A percentile compares a stretch with the other conserved stretches of the same genome.
Conservation (phyloP, 2,797 vertebrate species). For the Rhinoraja longicauda region DNA sequence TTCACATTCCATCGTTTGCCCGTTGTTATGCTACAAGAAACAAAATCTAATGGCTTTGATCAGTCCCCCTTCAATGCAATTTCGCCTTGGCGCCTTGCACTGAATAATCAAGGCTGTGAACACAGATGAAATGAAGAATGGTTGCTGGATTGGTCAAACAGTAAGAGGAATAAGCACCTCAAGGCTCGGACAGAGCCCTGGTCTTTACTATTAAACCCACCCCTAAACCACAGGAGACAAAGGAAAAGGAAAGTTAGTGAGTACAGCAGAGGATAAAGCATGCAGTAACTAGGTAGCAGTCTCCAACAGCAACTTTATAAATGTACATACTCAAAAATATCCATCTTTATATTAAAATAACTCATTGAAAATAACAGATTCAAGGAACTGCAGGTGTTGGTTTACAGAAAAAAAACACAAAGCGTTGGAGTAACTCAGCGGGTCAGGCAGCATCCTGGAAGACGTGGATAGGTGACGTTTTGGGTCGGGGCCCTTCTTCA, state of each 20-base stretch:
- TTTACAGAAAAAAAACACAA: no score
- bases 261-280: neutral
- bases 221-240: no score
- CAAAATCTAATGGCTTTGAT: neutral
- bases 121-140: neutral
- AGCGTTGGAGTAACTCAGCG: no score
- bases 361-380: no score
- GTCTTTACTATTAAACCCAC: no score
- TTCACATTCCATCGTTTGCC: neutral
- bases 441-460: no score
- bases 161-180: neutral
- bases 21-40: neutral
- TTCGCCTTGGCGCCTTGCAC: neutral
- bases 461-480: no score
- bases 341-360: neutral
- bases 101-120: neutral
- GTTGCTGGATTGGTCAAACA: neutral
- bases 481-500: no score
- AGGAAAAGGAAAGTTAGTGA: neutral
- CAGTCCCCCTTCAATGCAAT: neutral
- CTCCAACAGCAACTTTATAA: neutral
- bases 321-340: neutral
- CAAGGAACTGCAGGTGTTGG: neutral
- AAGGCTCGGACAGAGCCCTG: neutral
- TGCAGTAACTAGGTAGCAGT: neutral